Percentiles rank a stretch among this genome's conserved stretches.
phyloP scores from a whole-genome alignment of 2,888 invertebrate genomes.

The Miltochrista miniata region DNA sequence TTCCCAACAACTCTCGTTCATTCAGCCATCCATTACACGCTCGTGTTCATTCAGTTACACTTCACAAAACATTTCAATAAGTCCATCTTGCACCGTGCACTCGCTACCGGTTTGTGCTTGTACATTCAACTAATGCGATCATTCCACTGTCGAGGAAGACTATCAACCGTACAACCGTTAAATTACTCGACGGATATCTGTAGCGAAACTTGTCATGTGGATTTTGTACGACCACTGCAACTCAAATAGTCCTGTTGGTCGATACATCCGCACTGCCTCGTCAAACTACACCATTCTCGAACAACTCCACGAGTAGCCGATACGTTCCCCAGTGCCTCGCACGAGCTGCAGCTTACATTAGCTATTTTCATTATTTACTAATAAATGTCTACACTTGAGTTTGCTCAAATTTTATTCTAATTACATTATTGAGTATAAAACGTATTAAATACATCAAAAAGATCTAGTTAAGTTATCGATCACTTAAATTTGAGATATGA shows the following conservation, averaged over 20 bases:
- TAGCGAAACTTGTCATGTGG: too few relatives aligned
- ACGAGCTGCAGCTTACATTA: conserved; percentile 32
- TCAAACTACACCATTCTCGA: conserved; percentile 1
- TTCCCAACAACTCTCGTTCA: conserved; percentile 26
- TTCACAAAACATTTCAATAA: conserved; percentile 35
- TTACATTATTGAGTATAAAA: conserved; percentile 78
- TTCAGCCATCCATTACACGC: conserved; percentile 30
- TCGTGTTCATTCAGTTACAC: conserved; percentile 30
- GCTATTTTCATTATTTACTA: conserved; percentile 41
- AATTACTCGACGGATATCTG: neutral
- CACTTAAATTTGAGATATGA: conserved; percentile 56
- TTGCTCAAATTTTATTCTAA: conserved; percentile 64
- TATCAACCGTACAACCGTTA: conserved; percentile 5
- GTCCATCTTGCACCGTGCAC: conserved; percentile 27
- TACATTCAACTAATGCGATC: conserved; percentile 27
- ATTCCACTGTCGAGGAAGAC: conserved; percentile 40
- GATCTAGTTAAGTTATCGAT: conserved; percentile 62
- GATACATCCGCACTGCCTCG: neutral
- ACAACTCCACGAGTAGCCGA: conserved; percentile 6
- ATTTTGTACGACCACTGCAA: too few relatives aligned
- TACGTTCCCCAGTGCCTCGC: conserved; percentile 2
- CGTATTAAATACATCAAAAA: conserved; percentile 80
- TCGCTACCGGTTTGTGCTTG: conserved; percentile 34
- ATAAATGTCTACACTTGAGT: conserved; percentile 38
- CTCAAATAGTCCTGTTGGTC: too few relatives aligned